These are phyloP conservation scores for Limnodromus scolopaceus DNA, from an alignment of 2,797 vertebrate species.

Conservation along the genomic window DNA sequence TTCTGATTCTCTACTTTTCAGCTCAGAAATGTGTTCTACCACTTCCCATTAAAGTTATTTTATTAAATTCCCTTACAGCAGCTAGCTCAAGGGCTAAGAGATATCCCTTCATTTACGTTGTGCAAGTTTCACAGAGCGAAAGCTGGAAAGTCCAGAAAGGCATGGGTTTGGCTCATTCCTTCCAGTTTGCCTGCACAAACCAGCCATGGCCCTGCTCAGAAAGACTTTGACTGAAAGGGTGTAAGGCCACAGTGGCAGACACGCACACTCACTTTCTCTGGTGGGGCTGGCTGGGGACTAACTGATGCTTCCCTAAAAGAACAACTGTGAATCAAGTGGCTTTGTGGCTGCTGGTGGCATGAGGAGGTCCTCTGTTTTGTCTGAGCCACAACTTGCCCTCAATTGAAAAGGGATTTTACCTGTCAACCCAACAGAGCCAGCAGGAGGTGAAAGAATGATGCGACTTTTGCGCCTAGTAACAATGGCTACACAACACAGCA, in stretches of 20 bases:
- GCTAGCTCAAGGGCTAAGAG: conserved; percentile 2
- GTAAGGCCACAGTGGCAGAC: neutral
- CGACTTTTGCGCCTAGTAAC: neutral
- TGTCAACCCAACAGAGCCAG: neutral
- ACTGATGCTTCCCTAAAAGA: neutral
- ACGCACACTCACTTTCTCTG: accelerated
- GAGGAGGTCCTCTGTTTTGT: neutral
- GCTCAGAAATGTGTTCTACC: conserved; percentile 14
- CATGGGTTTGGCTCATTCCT: neutral
- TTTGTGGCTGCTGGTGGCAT: neutral
- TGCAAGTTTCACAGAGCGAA: neutral
- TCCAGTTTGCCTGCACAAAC: neutral
- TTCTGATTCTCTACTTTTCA: conserved; percentile 2
- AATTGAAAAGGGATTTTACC: neutral
- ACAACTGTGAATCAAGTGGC: neutral
- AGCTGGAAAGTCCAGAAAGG: neutral
- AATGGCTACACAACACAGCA: neutral
- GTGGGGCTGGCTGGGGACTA: neutral
- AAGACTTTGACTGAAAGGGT: neutral
- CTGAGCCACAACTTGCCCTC: neutral
- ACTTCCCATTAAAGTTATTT: neutral
- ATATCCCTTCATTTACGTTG: neutral
- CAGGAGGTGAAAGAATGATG: accelerated
- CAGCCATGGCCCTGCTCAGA: neutral
- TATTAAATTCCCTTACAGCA: conserved; percentile 2